These are phyloP conservation scores for Pocota personata DNA, from an alignment of 2,888 invertebrate species.

Conservation along the genomic window DNA sequence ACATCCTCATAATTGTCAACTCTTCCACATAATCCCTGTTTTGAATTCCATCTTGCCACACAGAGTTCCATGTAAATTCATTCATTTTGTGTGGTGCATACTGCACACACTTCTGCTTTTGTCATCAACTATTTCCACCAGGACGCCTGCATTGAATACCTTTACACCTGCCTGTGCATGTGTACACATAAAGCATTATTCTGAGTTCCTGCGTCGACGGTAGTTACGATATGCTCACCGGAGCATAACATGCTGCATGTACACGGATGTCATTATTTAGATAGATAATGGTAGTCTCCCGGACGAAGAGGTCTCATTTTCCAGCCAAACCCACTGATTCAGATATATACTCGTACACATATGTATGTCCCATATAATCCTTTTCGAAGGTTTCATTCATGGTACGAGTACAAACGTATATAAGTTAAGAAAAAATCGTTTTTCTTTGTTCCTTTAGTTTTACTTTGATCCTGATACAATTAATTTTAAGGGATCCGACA, in stretches of 20 bases:
- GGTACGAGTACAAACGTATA: not conserved
- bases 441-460: not conserved
- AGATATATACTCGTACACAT: not conserved
- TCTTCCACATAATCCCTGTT: not conserved
- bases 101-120: conserved; percentile 18
- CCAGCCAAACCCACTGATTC: not conserved
- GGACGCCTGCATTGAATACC: conserved; percentile 54
- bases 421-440: not conserved
- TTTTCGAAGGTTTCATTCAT: not conserved
- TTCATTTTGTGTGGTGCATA: conserved; percentile 21
- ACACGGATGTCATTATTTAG: conserved; percentile 66
- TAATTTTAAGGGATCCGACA: not conserved
- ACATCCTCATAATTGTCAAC: not conserved
- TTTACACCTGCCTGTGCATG: conserved; percentile 25
- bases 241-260: conserved; percentile 48
- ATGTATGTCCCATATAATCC: too few species aligned
- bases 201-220: not conserved
- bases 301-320: conserved; percentile 33
- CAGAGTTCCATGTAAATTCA: conserved; percentile 15
- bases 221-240: conserved; percentile 51
- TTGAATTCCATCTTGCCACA: not conserved
- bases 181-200: conserved; percentile 40
- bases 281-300: conserved; percentile 42
- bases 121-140: conserved; percentile 40
- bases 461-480: not conserved